phyloP scores from a whole-genome alignment of 35 echinoderm and acorn worm genomes.

The Heliocidaris tuberculata region DNA sequence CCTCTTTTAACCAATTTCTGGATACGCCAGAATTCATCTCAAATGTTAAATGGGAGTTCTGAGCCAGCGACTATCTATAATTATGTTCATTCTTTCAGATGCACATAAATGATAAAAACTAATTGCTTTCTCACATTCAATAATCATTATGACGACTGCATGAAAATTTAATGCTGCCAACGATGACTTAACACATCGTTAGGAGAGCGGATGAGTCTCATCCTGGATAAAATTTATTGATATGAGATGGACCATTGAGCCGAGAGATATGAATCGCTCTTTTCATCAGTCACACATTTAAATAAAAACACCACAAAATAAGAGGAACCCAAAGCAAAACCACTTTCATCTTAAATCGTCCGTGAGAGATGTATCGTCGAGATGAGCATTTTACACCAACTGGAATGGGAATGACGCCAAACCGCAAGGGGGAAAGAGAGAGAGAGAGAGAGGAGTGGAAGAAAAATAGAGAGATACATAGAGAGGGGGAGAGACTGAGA shows the following conservation, averaged over 20 bases:
- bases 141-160: neutral
- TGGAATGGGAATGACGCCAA: neutral
- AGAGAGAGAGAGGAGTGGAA: neutral
- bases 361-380: slow-evolving; percentile 8
- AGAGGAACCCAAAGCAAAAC: neutral
- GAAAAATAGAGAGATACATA: no score
- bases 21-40: no score
- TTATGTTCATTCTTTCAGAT: neutral
- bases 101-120: neutral
- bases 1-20: no score
- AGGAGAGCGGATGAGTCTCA: neutral
- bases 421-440: neutral
- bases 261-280: neutral
- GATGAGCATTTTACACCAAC: neutral
- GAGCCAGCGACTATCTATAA: neutral
- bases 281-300: neutral
- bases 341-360: slow-evolving; percentile 17
- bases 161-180: neutral
- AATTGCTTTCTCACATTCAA: neutral
- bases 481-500: neutral
- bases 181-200: neutral
- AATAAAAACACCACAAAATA: neutral
- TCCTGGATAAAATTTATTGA: neutral
- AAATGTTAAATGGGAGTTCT: no score
- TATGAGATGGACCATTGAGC: neutral